Conservation (phyloP, 2,888 invertebrate genomes). For the Synergus japonicus region DNA sequence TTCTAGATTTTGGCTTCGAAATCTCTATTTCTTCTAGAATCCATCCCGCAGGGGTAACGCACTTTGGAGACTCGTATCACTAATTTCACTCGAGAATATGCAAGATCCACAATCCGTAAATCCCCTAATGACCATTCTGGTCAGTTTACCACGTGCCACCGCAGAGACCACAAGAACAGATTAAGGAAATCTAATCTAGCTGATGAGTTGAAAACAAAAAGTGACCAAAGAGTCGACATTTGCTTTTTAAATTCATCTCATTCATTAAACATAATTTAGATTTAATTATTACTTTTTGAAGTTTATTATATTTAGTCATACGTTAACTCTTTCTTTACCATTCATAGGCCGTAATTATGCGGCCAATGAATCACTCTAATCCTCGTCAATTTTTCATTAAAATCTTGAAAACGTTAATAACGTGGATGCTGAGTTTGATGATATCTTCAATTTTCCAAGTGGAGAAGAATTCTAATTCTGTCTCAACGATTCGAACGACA, state of each 20-base stretch:
- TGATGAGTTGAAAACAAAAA: neutral
- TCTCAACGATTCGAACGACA: constrained; percentile 6
- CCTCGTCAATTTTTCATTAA: neutral
- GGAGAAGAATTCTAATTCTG: constrained; percentile 13
- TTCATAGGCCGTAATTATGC: too few species aligned
- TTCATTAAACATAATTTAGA: neutral
- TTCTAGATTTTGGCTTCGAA: neutral
- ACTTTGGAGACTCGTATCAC: constrained; percentile 13
- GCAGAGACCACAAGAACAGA: constrained; percentile 7
- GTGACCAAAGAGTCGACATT: neutral
- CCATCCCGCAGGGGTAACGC: neutral
- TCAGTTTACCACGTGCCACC: constrained; percentile 25
- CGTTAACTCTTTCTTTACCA: too few species aligned
- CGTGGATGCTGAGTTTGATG: constrained; percentile 1
- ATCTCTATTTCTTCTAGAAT: neutral
- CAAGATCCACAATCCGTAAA: neutral
- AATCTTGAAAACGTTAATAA: constrained; percentile 15
- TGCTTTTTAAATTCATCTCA: neutral
- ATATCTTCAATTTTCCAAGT: constrained; percentile 8
- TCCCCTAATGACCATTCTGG: constrained; percentile 30
- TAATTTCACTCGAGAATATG: constrained; percentile 26
- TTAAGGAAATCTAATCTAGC: constrained; percentile 5
- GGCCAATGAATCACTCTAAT: too few species aligned
- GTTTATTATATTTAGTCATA: too few species aligned
- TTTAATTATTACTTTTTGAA: too few species aligned